Percentiles rank a stretch among this genome's conserved stretches.
These are phyloP conservation scores for Leptinotarsa rubiginosa DNA, from an alignment of 2,888 invertebrate genomes.

Conservation along the genomic window DNA sequence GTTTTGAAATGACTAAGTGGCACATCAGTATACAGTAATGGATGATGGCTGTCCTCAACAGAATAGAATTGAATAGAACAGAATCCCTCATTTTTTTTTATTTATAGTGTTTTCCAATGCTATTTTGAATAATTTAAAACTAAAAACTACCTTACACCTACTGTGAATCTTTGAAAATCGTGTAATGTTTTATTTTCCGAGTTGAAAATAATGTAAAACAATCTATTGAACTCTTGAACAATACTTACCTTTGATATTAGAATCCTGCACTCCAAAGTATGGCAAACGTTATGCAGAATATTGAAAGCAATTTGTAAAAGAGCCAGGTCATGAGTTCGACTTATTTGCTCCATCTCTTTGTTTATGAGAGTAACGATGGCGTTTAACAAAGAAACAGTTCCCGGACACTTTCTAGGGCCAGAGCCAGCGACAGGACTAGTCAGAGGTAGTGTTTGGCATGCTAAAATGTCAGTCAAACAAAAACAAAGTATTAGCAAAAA, in stretches of 20 bases:
- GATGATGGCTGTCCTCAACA: too few species aligned
- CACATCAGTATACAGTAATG: too few species aligned
- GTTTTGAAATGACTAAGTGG: too few species aligned
- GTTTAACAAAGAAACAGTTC: conserved; percentile 68
- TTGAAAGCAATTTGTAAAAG: conserved; percentile 67
- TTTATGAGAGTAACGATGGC: conserved; percentile 66
- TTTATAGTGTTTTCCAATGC: too few species aligned
- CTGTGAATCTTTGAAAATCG: too few species aligned
- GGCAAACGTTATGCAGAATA: conserved; percentile 68
- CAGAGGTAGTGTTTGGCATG: conserved; percentile 68
- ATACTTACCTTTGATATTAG: conserved; percentile 72
- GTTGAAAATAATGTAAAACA: too few species aligned
- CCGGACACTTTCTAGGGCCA: conserved; percentile 68
- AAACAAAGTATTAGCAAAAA: conserved; percentile 4
- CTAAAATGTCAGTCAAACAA: conserved; percentile 56
- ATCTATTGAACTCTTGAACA: neutral
- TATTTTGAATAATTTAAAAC: too few species aligned
- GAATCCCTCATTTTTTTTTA: too few species aligned
- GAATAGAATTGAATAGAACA: too few species aligned
- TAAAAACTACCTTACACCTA: too few species aligned
- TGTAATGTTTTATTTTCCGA: too few species aligned
- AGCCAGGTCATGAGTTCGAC: conserved; percentile 65
- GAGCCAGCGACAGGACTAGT: conserved; percentile 69
- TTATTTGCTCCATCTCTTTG: conserved; percentile 69
- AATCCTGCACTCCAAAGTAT: conserved; percentile 73